These are phyloP conservation scores for Ariopsis seemanni DNA, from an alignment of 2,113 vertebrate species.

Conservation along the genomic window DNA sequence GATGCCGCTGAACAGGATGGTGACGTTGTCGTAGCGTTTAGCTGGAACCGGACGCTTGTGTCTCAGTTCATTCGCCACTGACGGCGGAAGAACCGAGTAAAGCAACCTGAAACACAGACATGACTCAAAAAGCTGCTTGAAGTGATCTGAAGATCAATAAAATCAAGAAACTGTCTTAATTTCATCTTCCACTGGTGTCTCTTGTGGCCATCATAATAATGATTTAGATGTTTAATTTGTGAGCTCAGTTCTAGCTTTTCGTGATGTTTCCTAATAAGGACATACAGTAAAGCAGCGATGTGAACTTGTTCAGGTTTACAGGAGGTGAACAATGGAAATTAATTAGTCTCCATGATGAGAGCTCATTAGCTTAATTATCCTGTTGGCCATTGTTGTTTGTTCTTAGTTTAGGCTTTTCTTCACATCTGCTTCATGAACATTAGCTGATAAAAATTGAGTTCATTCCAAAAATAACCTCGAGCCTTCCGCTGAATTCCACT, in stretches of 20 bases:
- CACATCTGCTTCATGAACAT: slow-evolving; percentile 22
- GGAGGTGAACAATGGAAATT: background rate
- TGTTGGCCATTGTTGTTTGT: slow-evolving; percentile 19
- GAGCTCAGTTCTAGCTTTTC: background rate
- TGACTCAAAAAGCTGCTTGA: background rate
- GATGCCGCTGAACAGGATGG: slow-evolving; percentile 97
- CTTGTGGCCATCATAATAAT: background rate
- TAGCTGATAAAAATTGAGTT: background rate
- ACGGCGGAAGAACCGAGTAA: slow-evolving; percentile 94
- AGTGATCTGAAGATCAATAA: background rate
- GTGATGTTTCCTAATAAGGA: slow-evolving; percentile 8
- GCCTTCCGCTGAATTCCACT: background rate
- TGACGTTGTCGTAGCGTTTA: slow-evolving; percentile 95
- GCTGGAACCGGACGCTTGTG: slow-evolving; percentile 96
- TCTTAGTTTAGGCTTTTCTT: slow-evolving; percentile 21
- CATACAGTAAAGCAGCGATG: background rate
- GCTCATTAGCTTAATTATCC: slow-evolving; percentile 35
- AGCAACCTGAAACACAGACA: slow-evolving; percentile 75
- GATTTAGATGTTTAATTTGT: background rate
- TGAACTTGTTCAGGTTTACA: slow-evolving; percentile 2
- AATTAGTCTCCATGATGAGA: slow-evolving; percentile 24
- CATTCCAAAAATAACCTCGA: background rate
- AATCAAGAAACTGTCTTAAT: no score
- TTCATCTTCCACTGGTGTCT: background rate
- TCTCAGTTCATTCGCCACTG: slow-evolving; percentile 95